These are phyloP conservation scores for Indicator indicator DNA, from an alignment of 2,113 vertebrate species.

Conservation along the genomic window DNA sequence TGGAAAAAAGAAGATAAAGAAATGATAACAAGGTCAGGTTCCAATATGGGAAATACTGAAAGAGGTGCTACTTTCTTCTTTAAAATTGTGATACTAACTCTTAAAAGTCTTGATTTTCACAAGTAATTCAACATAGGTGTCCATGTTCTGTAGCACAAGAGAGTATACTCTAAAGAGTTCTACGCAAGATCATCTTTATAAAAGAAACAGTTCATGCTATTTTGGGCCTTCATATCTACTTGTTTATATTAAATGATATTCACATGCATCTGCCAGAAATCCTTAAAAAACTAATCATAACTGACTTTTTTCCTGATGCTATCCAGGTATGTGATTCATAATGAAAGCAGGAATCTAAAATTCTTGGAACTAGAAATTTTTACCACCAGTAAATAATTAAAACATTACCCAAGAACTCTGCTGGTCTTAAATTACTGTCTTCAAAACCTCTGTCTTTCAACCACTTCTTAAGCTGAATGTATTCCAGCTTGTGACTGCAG, in stretches of 20 bases:
- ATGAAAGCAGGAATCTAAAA: not conserved
- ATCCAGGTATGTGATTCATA: not conserved
- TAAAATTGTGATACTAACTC: not conserved
- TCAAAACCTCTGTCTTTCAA: constrained; percentile 85
- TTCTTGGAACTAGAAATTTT: not conserved
- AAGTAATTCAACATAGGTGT: not conserved
- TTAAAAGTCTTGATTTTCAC: not conserved
- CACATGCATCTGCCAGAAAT: not conserved
- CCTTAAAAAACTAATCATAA: not conserved
- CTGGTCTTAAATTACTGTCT: constrained; percentile 79
- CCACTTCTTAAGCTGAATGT: constrained; percentile 86
- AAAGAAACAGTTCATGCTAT: not conserved
- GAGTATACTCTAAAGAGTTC: not conserved
- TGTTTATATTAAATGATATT: not conserved
- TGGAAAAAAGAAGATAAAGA: not conserved
- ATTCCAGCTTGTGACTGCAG: constrained; percentile 79
- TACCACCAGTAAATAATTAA: not conserved
- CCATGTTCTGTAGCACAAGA: not conserved
- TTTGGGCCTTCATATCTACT: not conserved
- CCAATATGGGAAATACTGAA: not conserved
- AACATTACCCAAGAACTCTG: constrained; percentile 84
- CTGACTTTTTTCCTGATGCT: not conserved
- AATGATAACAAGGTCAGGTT: not conserved
- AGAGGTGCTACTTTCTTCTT: not conserved
- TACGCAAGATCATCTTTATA: not conserved